Conservation (phyloP, 2,888 invertebrate species). For the Stenichneumon culpator region DNA sequence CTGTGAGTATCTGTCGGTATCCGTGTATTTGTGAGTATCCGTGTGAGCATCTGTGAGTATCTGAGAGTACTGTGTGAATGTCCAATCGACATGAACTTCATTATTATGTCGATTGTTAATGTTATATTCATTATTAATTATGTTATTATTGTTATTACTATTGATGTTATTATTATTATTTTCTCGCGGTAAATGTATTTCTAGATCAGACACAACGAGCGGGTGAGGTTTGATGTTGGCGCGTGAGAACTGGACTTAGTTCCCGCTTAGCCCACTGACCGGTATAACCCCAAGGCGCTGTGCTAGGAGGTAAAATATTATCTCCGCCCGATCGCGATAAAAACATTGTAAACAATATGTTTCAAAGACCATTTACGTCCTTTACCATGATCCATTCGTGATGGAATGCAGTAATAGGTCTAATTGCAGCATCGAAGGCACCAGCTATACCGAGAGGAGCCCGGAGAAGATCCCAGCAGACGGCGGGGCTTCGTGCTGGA, state of each 20-base stretch:
- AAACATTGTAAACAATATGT: constrained; percentile 20
- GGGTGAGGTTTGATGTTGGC: background rate
- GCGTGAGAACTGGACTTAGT: background rate
- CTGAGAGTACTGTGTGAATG: too few species aligned
- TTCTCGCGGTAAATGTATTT: background rate
- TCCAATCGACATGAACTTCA: too few species aligned
- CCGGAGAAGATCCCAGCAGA: background rate
- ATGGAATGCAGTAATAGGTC: constrained; percentile 63
- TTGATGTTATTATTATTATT: too few species aligned
- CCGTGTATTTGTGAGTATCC: too few species aligned
- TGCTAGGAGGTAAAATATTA: constrained; percentile 13
- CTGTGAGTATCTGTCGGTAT: too few species aligned
- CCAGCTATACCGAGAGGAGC: background rate
- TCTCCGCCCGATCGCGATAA: background rate
- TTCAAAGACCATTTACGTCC: constrained; percentile 16
- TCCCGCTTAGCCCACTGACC: constrained; percentile 11
- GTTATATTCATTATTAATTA: too few species aligned
- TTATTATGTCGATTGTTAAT: too few species aligned
- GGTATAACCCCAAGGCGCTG: background rate
- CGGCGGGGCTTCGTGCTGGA: constrained; percentile 40
- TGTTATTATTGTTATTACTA: too few species aligned
- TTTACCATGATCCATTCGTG: constrained; percentile 43
- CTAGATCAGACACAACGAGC: background rate
- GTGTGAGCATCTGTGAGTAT: too few species aligned
- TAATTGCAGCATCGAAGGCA: constrained; percentile 50